Evolutionary conservation across 2,888 invertebrate species (phyloP).

Genomic region (Limnephilus auricula): DNA sequence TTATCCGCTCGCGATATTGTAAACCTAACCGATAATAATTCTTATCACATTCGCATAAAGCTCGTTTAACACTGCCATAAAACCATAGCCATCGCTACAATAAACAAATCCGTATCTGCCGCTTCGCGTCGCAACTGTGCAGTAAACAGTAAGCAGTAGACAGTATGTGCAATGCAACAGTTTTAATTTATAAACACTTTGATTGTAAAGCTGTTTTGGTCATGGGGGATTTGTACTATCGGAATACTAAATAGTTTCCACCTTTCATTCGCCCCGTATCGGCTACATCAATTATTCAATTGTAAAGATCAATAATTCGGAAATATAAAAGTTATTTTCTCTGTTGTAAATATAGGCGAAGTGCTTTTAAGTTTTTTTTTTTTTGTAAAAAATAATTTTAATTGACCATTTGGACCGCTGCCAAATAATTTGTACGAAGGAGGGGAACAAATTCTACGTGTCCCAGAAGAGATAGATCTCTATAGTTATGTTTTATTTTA

Average conservation of each 20-base stretch:
- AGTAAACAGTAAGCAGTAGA: neutral
- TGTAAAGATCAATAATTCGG: slow-evolving; percentile 13
- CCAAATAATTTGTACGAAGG: neutral
- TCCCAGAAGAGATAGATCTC: neutral
- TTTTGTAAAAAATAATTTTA: slow-evolving; percentile 30
- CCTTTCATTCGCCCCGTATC: neutral
- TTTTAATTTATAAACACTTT: neutral
- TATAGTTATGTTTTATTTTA: neutral
- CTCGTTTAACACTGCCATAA: neutral
- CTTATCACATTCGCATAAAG: slow-evolving; percentile 25
- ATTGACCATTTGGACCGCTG: slow-evolving; percentile 34
- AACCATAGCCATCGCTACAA: neutral
- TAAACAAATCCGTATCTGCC: slow-evolving; percentile 2
- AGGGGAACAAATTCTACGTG: neutral
- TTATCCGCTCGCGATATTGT: neutral
- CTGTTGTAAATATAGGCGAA: slow-evolving; percentile 32
- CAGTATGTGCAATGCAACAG: neutral
- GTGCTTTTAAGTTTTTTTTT: neutral
- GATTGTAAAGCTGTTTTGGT: neutral
- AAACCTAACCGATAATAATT: neutral
- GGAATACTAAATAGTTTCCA: neutral
- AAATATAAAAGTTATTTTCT: neutral
- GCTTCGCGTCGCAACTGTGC: neutral
- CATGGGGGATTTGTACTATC: neutral
- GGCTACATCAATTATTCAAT: neutral